These are phyloP conservation scores for Oophaga sylvatica DNA, from an alignment of 2,797 vertebrate genomes.

Conservation along the genomic window DNA sequence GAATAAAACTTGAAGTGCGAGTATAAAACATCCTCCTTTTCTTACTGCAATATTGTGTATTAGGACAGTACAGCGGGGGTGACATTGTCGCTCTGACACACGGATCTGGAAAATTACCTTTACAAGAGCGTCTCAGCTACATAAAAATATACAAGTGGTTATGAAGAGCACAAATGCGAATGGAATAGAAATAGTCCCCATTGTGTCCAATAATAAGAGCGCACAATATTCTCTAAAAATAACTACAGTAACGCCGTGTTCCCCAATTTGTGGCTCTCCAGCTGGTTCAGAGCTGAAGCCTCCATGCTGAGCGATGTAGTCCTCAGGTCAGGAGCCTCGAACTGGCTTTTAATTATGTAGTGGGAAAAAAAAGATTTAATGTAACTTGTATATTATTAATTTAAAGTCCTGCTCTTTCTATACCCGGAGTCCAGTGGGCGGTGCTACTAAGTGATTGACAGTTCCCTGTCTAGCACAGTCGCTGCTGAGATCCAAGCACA, in stretches of 20 bases:
- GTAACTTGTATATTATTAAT: too few relatives aligned
- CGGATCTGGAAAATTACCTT: not conserved
- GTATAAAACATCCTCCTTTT: constrained; percentile 16
- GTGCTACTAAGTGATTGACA: too few relatives aligned
- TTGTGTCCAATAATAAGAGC: not conserved
- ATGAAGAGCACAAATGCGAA: not conserved
- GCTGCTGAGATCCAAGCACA: too few relatives aligned
- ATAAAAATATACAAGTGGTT: constrained; percentile 11
- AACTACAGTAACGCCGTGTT: not conserved
- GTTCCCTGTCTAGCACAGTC: too few relatives aligned
- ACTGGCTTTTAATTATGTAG: too few relatives aligned
- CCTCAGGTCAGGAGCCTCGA: not conserved
- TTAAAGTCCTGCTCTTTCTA: too few relatives aligned
- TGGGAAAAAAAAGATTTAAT: too few relatives aligned
- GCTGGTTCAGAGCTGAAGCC: not conserved
- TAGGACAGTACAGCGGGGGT: not conserved
- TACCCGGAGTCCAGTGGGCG: too few relatives aligned
- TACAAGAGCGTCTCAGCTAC: constrained; percentile 14
- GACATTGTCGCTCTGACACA: constrained; percentile 29
- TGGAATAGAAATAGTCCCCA: not conserved
- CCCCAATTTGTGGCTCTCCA: not conserved
- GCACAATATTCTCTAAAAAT: not conserved
- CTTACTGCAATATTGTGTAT: not conserved
- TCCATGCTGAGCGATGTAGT: not conserved
- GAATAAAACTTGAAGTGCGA: constrained; percentile 36